Conservation (phyloP, 1,140 invertebrate genomes). For the Anastatus disparis region DNA sequence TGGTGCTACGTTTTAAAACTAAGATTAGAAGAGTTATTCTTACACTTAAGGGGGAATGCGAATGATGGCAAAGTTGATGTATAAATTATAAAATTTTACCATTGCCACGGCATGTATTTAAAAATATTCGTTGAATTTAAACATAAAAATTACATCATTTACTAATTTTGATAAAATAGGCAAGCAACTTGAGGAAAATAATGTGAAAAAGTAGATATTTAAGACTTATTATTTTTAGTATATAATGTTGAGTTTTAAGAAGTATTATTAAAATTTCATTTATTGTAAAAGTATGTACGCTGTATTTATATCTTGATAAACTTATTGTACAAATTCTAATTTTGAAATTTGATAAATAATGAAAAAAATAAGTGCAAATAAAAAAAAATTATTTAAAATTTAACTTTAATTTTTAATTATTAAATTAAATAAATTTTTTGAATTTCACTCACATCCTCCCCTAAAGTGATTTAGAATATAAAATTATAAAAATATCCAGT, state of each 20-base stretch:
- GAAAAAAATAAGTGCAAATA: not conserved
- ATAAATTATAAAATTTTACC: not conserved
- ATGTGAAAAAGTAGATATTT: not conserved
- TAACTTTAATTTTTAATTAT: conserved; percentile 3
- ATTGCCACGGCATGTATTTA: not conserved
- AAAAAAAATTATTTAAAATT: conserved; percentile 11
- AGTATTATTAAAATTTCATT: conserved; percentile 14
- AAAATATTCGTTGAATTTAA: not conserved
- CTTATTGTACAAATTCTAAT: not conserved
- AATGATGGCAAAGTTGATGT: not conserved
- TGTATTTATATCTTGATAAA: conserved; percentile 11
- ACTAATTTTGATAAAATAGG: conserved; percentile 5
- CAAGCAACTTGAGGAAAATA: not conserved
- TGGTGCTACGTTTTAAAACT: conserved; percentile 33
- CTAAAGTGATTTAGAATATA: conserved; percentile 8
- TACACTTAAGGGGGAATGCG: conserved; percentile 19
- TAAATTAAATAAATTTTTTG: not conserved
- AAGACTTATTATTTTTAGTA: not conserved
- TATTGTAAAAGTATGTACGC: not conserved
- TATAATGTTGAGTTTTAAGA: not conserved
- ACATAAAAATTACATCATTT: not conserved
- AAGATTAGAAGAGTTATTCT: conserved; percentile 28
- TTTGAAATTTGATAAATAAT: not conserved
- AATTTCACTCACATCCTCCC: conserved; percentile 18
- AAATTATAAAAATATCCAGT: conserved; percentile 22